Conservation (phyloP, 1,140 invertebrate species). For the Drosophila pallidifrons region DNA sequence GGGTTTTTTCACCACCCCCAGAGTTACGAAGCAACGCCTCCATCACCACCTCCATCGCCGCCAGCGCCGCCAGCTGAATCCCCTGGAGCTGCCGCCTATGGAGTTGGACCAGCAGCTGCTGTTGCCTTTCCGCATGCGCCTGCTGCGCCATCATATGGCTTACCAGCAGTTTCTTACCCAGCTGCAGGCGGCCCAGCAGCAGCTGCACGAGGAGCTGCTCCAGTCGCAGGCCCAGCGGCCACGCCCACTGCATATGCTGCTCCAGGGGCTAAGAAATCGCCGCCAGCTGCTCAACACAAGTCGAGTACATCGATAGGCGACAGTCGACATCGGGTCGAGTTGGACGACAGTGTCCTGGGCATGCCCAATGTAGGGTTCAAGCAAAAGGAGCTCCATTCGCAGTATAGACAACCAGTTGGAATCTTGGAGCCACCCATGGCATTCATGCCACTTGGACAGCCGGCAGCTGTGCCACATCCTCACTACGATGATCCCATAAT, state of each 20-base stretch:
- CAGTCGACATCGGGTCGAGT: conserved; percentile 21
- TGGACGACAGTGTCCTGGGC: conserved; percentile 48
- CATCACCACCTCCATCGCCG: conserved; percentile 1
- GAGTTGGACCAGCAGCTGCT: conserved; percentile 26
- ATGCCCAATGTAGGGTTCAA: conserved; percentile 49
- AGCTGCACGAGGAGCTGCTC: conserved; percentile 59
- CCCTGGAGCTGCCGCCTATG: neutral
- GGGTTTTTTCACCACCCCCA: conserved; percentile 47
- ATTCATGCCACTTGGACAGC: conserved; percentile 21
- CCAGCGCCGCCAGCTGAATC: conserved; percentile 20
- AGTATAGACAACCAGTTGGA: conserved; percentile 29
- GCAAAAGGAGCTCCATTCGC: conserved; percentile 34
- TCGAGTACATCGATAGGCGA: neutral
- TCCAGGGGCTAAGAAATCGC: conserved; percentile 65
- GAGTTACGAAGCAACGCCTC: conserved; percentile 23
- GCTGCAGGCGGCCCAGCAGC: conserved; percentile 79
- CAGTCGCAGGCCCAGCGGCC: conserved; percentile 78
- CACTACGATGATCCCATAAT: conserved; percentile 68
- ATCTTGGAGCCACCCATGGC: conserved; percentile 30
- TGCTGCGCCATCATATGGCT: conserved; percentile 68
- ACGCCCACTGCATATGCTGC: conserved; percentile 81
- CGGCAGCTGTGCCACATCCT: neutral
- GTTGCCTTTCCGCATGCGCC: conserved; percentile 80
- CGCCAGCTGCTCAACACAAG: conserved; percentile 21
- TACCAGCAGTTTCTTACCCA: conserved; percentile 84